Base-by-base conservation (phyloP, 2,797 vertebrate species). In the Chiroxiphia lanceolata region DNA sequence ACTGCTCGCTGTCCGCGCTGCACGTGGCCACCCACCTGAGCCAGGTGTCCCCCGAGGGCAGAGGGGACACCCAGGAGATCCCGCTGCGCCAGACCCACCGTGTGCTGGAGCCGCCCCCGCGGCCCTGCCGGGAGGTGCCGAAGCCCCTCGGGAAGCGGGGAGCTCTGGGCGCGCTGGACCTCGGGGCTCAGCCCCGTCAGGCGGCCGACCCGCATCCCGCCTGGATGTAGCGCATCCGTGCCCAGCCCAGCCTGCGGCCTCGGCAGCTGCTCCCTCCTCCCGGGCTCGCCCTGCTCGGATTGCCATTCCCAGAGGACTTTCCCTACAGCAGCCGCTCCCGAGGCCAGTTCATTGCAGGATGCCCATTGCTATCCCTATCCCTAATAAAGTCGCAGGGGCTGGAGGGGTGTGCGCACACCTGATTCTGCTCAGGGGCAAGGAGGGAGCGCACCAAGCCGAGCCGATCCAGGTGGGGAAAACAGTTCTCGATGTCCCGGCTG, bases 1-100 rank as follows among this genome's bases (percentile, higher is more conserved):
- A 99, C 8, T 98, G 99, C 81, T 99, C 98, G 1, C 99, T 99
- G 91, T 99, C 99, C 0, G 99, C 98, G 25, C 98, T 99, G 57
- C 99, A 98, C 94, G 98, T 98, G 98, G 99, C 98, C 87, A 98
- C 98, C 95, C 98, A 98, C 9, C 97, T 98, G 95, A 99, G 99
- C 36, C 99, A 99, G 59, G 80, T 33, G 54, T 89, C 97, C 2
- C 95, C 97, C 1, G 97, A 96, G 6, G 88, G 89, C 44, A 95
- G 97, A 82, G 93, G 97, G 13, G 84, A 93, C 8, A 47, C 75
- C 31, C 88, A 95, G 96, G 47, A 96, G 93, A 23, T 15, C 14
- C 94, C 98, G 80, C 94, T 72, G 71, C 40, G 31, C 1, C 98
- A 97, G 63, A 95, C 78, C 42, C 95, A 48, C 40, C 90, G 83